Conservation (phyloP, 2,797 vertebrate genomes). For the Hapalemur alaotrensis region DNA sequence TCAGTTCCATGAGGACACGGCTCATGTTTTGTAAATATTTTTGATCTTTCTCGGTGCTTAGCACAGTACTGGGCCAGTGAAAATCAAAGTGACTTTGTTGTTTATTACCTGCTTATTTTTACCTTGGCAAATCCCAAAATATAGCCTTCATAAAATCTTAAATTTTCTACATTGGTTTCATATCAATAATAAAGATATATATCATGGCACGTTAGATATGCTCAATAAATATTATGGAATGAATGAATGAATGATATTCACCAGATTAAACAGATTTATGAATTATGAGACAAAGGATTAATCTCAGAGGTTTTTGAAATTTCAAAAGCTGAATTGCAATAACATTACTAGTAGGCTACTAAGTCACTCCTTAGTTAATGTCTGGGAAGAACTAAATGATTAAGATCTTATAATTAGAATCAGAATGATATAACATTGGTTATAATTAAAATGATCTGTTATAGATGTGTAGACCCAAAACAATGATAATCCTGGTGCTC, state of each 20-base stretch:
- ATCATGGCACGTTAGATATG: not conserved
- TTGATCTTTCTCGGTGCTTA: not conserved
- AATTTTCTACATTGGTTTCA: not conserved
- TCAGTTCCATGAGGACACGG: not conserved
- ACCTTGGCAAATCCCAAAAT: not conserved
- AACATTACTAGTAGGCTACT: not conserved
- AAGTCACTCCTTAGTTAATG: not conserved
- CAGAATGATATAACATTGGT: not conserved
- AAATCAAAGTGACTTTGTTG: not conserved
- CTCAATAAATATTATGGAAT: not conserved
- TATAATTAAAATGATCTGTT: not conserved
- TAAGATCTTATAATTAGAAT: not conserved
- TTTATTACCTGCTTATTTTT: not conserved
- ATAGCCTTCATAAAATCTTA: not conserved
- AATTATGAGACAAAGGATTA: not conserved
- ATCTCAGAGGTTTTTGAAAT: not conserved
- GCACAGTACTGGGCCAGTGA: not conserved
- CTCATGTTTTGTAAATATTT: not conserved
- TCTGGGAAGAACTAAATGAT: not conserved
- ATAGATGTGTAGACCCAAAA: not conserved
- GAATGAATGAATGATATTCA: not conserved
- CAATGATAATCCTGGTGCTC: not conserved
- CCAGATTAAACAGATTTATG: not conserved
- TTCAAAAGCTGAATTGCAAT: not conserved
- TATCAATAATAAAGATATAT: not conserved